These are phyloP conservation scores for Pangasianodon gigas DNA, from an alignment of 2,113 vertebrate genomes.

Conservation along the genomic window DNA sequence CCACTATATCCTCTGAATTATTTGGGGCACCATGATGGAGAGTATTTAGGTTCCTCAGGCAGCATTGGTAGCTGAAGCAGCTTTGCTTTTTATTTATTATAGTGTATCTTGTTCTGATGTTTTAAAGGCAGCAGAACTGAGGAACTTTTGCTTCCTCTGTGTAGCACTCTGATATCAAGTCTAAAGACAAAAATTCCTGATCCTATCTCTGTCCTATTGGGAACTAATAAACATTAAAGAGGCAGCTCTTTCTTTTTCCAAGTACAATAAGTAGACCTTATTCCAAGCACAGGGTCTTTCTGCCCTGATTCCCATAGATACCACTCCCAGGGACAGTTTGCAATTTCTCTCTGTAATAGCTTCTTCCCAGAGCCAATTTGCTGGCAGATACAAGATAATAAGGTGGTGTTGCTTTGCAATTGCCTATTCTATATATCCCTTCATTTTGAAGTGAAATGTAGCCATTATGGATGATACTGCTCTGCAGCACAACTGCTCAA, in stretches of 20 bases:
- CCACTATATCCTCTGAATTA: constrained; percentile 38
- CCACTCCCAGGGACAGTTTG: constrained; percentile 26
- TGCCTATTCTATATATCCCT: constrained; percentile 14
- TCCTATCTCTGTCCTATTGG: neutral
- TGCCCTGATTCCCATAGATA: constrained; percentile 4
- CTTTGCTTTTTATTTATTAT: neutral
- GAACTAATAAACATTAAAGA: neutral
- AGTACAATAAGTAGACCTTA: neutral
- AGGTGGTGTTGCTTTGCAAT: constrained; percentile 41
- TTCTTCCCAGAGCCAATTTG: constrained; percentile 48
- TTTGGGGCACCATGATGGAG: constrained; percentile 18
- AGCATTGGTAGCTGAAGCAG: neutral
- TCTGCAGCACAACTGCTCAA: neutral
- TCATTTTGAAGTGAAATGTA: constrained; percentile 38
- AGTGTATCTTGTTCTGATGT: neutral
- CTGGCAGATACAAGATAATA: constrained; percentile 46
- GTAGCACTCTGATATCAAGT: neutral
- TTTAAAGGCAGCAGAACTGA: neutral
- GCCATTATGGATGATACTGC: constrained; percentile 16
- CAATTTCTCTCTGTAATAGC: constrained; percentile 49
- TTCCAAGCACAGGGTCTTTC: neutral
- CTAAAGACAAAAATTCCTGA: neutral
- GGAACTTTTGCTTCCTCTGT: neutral
- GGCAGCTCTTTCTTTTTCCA: neutral
- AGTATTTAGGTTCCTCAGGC: constrained; percentile 21